Evolutionary conservation across 2,888 invertebrate genomes (phyloP), one percentile per base, ranked within the genome.

Genomic region (Syritta pipiens): DNA sequence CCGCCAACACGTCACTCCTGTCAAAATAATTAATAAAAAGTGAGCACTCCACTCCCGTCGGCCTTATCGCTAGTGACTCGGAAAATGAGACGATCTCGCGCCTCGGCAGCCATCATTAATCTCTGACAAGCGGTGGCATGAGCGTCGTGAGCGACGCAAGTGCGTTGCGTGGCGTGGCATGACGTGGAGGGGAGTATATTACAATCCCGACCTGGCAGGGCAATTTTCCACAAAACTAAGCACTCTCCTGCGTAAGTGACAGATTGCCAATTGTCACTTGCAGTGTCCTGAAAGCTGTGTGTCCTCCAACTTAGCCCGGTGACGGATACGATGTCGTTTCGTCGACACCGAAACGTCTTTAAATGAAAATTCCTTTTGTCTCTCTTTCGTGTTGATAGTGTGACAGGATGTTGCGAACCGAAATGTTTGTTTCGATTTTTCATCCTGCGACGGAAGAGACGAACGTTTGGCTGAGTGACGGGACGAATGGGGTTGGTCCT

Each of bases 11-110:
- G 49, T 74, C 79, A 62, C 67, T 24, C 30, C 68, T 74, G 79
- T 79, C 79, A 79, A 67, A 74, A 79, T 79, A 79, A 79, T 79
- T 79, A 74, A 79, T 79, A 79, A 74, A 79, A 74, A n/a, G n/a
- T n/a, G n/a, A n/a, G 62, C 49, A 37, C 57, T 67, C 67, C 59
- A 67, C 44, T 51, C 49, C 14, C 42, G 44, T 37, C 17, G 37
- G n/a, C 9, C 44, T 76, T 71, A 48, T 68, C 60, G 75, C 68
- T 48, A 59, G 65, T 77, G 79, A 74, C 35, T 62, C 74, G 68
- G 79, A 74, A 79, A 79, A 79, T 79, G 67, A 74, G 74, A 68
- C 55, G 60, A 60, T 79, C 55, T 67, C 72, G 77, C 71, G 49
- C 57, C 60, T 49, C 48, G 46, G 12, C 37, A 19, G 44, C 53